Conservation (phyloP, 2,797 vertebrate species). For the Poeciliopsis presidionis region DNA sequence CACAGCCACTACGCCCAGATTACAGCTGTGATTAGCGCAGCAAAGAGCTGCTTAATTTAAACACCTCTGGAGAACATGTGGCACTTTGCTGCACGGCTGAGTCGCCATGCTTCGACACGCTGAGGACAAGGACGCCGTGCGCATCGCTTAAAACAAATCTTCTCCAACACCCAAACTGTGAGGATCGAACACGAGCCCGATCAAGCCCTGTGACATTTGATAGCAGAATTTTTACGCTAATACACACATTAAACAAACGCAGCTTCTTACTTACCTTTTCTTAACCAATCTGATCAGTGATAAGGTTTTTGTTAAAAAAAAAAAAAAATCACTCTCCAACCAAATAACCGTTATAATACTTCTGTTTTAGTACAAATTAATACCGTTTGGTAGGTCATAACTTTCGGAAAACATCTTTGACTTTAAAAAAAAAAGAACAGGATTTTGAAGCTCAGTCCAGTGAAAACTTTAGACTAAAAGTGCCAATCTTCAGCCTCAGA, state of each 20-base stretch:
- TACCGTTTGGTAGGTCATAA: not conserved
- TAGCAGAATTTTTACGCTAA: not conserved
- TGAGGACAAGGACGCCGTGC: conserved; percentile 32
- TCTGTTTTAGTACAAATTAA: not conserved
- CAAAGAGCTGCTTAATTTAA: conserved; percentile 83
- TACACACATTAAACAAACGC: not conserved
- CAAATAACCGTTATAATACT: not conserved
- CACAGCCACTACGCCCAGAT: conserved; percentile 82
- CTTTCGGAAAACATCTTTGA: not conserved
- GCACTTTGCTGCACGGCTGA: conserved; percentile 70
- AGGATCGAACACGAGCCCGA: conserved; percentile 1
- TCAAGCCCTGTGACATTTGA: not conserved
- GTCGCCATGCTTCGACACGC: conserved; percentile 49
- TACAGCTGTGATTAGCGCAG: conserved; percentile 81
- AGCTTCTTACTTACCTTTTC: not conserved
- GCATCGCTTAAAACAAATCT: conserved; percentile 14
- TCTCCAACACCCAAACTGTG: conserved; percentile 8
- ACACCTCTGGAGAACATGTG: conserved; percentile 84
- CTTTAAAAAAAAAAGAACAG: not conserved
- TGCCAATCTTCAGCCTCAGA: not conserved
- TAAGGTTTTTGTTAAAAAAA: not conserved
- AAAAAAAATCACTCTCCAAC: not conserved
- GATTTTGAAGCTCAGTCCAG: not conserved
- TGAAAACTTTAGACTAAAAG: not conserved
- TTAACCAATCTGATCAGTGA: conserved; percentile 7